phyloP scores from a whole-genome alignment of 2,113 vertebrate species.

The Tupaia tana region DNA sequence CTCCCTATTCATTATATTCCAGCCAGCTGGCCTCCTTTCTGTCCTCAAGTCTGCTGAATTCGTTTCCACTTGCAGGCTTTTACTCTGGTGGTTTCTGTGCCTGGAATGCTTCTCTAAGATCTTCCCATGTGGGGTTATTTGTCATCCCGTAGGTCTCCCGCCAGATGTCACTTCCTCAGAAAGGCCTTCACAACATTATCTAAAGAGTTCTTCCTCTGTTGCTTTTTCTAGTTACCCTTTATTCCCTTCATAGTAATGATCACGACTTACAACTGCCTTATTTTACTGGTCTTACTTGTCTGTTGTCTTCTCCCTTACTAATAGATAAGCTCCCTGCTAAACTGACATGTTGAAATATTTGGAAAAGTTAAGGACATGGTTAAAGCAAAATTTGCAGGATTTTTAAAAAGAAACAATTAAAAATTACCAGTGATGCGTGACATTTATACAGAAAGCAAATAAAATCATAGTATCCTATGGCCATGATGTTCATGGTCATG shows the following conservation, averaged over 20 bases:
- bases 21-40: slow-evolving; percentile 34
- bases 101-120: slow-evolving; percentile 33
- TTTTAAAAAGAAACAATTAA: neutral
- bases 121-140: neutral
- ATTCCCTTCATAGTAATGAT: neutral
- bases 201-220: neutral
- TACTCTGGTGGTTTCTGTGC: slow-evolving; percentile 6
- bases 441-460: slow-evolving; percentile 1
- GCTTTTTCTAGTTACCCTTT: slow-evolving; percentile 16
- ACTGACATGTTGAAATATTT: slow-evolving; percentile 2
- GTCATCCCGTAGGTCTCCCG: neutral
- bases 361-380: slow-evolving; percentile 19
- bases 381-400: neutral
- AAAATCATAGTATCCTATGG: neutral
- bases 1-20: neutral
- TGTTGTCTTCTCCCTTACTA: neutral
- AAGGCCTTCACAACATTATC: neutral
- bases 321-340: neutral
- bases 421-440: slow-evolving; percentile 6
- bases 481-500: neutral
- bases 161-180: slow-evolving; percentile 43
- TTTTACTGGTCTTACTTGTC: slow-evolving; percentile 6
- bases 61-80: slow-evolving; percentile 16
- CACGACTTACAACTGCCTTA: neutral
- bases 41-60: neutral